Base-by-base conservation (phyloP, 2,888 invertebrate species). In the Zaprionus obscuricornis region DNA sequence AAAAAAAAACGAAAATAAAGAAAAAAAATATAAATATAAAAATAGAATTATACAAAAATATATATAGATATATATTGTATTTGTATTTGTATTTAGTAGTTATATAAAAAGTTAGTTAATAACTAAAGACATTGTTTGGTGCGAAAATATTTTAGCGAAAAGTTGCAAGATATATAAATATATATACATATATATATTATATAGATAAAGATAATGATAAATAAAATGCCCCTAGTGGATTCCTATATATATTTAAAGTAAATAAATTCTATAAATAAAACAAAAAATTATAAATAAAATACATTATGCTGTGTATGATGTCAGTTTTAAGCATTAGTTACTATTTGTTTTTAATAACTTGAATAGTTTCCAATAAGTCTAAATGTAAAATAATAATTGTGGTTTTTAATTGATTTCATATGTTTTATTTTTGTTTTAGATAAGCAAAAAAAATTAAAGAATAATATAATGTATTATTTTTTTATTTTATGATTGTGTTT, bases 401-500 rank as follows among this genome's bases (percentile, higher is more conserved):
- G 33, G 59, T 59, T 74, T 81, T 76, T 67, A 77, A 22, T 6
- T 6, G 22, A 6, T 4, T 22, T 22, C 7, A n/a, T n/a, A n/a
- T n/a, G n/a, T n/a, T n/a, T n/a, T n/a, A n/a, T n/a, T n/a, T n/a
- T n/a, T n/a, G n/a, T n/a, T n/a, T n/a, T n/a, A n/a, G n/a, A n/a
- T n/a, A 52, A 27, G 6, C 7, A 17, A 36, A 34, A 34, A 11
- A 22, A 3, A 11, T 18, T 7, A 22, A 22, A 22, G 40, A 63
- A 46, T 3, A 13, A 31, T 13, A 31, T 1, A 13, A 42, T 46
- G n/a, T n/a, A n/a, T n/a, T n/a, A 39, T 26, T 77, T 72, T 77
- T 74, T 82, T 82, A 74, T 72, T 68, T 66, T 43, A 58, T 58
- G 50, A 67, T 77, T 79, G 31, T 47, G 49, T 52, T 6, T 22